Evolutionary conservation across 2,113 vertebrate genomes (phyloP).

Genomic region (Zosterops hypoxanthus): DNA sequence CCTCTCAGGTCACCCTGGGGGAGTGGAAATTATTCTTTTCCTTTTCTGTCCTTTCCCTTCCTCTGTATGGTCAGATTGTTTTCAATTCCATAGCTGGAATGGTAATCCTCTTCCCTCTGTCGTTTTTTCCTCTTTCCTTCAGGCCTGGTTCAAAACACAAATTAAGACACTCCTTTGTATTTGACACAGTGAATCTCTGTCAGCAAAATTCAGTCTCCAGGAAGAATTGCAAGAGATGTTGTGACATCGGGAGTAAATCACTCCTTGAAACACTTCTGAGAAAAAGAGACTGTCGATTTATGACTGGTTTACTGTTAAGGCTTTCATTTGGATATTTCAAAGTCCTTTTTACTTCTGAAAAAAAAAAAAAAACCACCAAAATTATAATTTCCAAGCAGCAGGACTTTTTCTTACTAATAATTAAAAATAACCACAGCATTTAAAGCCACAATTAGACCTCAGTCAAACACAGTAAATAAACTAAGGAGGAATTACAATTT

Average conservation of each 20-base stretch:
- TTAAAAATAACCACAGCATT: background rate
- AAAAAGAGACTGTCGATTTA: accelerated
- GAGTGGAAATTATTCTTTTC: background rate
- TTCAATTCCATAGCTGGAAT: background rate
- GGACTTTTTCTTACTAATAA: background rate
- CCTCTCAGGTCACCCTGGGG: accelerated
- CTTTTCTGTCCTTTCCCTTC: background rate
- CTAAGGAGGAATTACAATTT: background rate
- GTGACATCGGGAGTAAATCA: background rate
- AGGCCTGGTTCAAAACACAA: background rate
- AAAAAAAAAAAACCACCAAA: background rate
- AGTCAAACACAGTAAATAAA: background rate
- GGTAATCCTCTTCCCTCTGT: background rate
- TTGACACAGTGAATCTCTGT: background rate
- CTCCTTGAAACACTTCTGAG: background rate
- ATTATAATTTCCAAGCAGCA: background rate
- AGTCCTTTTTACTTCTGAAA: background rate
- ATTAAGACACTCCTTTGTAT: background rate
- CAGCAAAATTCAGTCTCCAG: background rate
- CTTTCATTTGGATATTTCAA: background rate
- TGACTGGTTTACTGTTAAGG: background rate
- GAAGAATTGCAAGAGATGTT: background rate
- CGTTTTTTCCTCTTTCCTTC: background rate
- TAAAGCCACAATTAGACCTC: background rate
- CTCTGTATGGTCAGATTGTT: background rate